Base-by-base conservation (phyloP, 2,797 vertebrate genomes). In the Parauchenoglanis punctatus region DNA sequence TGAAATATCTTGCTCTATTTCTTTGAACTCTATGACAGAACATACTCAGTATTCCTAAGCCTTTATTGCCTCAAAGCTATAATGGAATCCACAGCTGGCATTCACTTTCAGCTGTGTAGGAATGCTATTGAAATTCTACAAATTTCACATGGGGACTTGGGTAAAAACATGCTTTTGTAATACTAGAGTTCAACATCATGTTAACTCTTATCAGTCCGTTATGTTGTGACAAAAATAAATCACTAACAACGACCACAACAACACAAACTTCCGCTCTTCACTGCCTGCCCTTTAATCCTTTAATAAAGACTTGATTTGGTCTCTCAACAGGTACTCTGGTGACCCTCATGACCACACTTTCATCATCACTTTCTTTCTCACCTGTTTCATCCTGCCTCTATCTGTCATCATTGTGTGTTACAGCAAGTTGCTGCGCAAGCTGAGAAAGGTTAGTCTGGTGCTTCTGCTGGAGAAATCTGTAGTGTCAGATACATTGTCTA, bases 381-480 rank as follows among this genome's bases (percentile, higher is more conserved):
- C 96, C 87, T 98, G 97, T 70, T 98, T 98, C 89, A 92, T 98
- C 86, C 89, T 97, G 70, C 97, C 97, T 15, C 94, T 98, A 4
- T 89, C 93, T 46, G 91, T 98, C 68, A 98, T 98, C 91, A 93
- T 97, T 90, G 94, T 95, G 86, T 98, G 97, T 91, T 98, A 98
- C 75, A 96, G 97, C 86, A 98, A 97, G 92, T 91, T 98, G 70
- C 94, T 97, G 88, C 90, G 7, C 90, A 97, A 97, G 89, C 94
- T 98, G 80, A 96, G 93, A 90, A 97, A 98, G 97, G 97, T 97
- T 73, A 44, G 87, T 82, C 46, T 83, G 35, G 25, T 58, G 70
- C 49, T 76, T 83, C 28, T 58, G 65, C 35, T 81, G 5, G 44
- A 56, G 7, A 18, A 73, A 46, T 54, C 2, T n/a, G 40, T 44